Evolutionary conservation across 2,888 invertebrate species (phyloP).

Genomic region (Aphodius sticticus): DNA sequence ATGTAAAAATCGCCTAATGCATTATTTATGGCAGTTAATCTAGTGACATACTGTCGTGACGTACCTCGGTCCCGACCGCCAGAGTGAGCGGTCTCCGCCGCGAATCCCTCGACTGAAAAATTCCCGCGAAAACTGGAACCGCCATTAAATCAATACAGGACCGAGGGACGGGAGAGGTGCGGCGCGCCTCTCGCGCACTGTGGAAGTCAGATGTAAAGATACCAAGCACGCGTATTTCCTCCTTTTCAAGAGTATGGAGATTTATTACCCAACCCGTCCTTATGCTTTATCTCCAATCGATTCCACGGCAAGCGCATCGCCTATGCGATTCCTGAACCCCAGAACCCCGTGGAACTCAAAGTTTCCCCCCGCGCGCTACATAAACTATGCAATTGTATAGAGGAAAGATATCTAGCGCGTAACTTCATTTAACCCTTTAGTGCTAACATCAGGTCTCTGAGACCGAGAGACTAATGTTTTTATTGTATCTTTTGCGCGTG

Average conservation of each 20-base stretch:
- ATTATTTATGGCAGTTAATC: conserved; percentile 45
- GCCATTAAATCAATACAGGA: conserved; percentile 47
- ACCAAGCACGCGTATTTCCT: conserved; percentile 49
- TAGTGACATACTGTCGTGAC: conserved; percentile 43
- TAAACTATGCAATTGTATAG: background rate
- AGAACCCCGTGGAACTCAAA: background rate
- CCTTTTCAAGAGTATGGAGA: conserved; percentile 43
- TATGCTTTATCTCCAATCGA: conserved; percentile 4
- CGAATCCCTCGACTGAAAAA: conserved; percentile 32
- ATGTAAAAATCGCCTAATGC: conserved; percentile 25
- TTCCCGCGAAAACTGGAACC: conserved; percentile 37
- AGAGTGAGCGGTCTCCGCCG: conserved; percentile 25
- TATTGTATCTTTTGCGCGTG: too few species aligned
- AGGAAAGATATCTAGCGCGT: too few species aligned
- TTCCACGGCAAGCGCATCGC: background rate
- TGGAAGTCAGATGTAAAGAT: conserved; percentile 47
- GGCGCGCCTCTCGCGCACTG: conserved; percentile 17
- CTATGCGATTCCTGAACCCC: conserved; percentile 6
- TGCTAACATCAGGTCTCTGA: too few species aligned
- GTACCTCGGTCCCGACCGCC: conserved; percentile 34
- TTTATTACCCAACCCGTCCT: conserved; percentile 37
- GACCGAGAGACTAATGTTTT: too few species aligned
- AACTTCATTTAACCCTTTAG: too few species aligned
- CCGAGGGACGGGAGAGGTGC: conserved; percentile 31
- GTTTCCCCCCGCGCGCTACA: conserved; percentile 13